Base-by-base conservation (phyloP, 1,140 invertebrate species). In the Drosophila malerkotliana region DNA sequence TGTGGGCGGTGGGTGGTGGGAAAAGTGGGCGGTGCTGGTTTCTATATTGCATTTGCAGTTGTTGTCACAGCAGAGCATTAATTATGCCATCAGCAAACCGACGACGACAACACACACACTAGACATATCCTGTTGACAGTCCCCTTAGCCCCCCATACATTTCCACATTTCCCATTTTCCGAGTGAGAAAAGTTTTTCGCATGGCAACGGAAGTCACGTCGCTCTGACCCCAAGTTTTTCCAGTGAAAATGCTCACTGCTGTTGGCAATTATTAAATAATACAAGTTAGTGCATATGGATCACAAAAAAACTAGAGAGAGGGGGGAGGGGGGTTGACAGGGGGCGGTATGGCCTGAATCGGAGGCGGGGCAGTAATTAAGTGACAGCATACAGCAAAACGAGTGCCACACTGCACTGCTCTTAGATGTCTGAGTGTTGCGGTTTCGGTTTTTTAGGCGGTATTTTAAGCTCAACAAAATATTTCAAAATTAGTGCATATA, bases 51-150 rank as follows among this genome's bases (percentile, higher is more conserved):
- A 73, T 57, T 44, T 76, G 76, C 47, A 72, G 72, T 71, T 44
- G 39, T 85, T 84, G 80, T 80, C 81, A 77, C 52, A 77, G 80
- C 77, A 64, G 74, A 57, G 81, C 82, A 85, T 85, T 85, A 87
- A 87, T 87, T 85, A 85, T 85, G 82, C 79, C 82, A 85, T 87
- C 82, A 85, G 77, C 83, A 78, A 87, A 64, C 67, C 62, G 81
- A 62, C 81, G 60, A 55, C 60, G 54, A 74, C 72, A 48, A 60
- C 60, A 52, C 44, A 52, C 44, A 73, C 39, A 44, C 47, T 21
- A 55, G 79, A 85, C 83, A 87, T 82, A 87, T 85, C 82, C 83
- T 85, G 82, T 85, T 85, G 82, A 81, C 81, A 78, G 72, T 30
- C 34, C 47, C 52, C 53, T 28, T 56, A 12, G 34, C 41, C 41